Evolutionary conservation across 1,140 invertebrate species (phyloP).

Genomic region (Brachionus calyciflorus): DNA sequence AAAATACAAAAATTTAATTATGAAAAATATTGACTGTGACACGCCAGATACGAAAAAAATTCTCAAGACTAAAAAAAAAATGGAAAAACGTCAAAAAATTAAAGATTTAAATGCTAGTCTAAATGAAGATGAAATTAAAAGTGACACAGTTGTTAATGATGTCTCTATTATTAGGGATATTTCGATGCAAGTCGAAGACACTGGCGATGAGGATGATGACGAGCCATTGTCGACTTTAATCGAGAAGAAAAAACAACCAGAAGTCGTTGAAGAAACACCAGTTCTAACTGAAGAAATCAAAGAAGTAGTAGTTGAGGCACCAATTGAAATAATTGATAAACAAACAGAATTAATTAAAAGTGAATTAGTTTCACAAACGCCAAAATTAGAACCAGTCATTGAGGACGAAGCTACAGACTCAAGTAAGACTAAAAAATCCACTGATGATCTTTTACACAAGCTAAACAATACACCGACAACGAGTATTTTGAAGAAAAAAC

Average conservation of each 20-base stretch:
- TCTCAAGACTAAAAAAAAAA: neutral
- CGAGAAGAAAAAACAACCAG: slow-evolving; percentile 15
- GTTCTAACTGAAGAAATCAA: neutral
- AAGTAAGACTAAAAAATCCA: neutral
- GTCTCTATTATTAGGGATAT: neutral
- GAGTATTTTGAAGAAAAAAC: slow-evolving; percentile 38
- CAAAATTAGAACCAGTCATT: neutral
- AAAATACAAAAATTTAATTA: slow-evolving; percentile 14
- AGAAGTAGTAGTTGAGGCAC: neutral
- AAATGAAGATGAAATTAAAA: neutral
- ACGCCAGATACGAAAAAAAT: neutral
- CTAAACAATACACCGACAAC: slow-evolving; percentile 42
- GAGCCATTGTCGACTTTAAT: slow-evolving; percentile 31
- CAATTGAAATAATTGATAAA: no score
- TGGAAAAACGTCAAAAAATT: neutral
- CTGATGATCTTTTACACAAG: slow-evolving; percentile 8
- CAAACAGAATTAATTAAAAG: no score
- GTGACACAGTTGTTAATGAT: neutral
- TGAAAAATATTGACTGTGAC: neutral
- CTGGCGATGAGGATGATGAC: slow-evolving; percentile 21
- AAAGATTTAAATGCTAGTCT: neutral
- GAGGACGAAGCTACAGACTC: neutral
- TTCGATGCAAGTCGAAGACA: neutral
- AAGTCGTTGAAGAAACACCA: neutral
- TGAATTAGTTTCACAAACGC: neutral